phyloP scores from a whole-genome alignment of 2,113 vertebrate species.

The Campylorhamphus procurvoides region DNA sequence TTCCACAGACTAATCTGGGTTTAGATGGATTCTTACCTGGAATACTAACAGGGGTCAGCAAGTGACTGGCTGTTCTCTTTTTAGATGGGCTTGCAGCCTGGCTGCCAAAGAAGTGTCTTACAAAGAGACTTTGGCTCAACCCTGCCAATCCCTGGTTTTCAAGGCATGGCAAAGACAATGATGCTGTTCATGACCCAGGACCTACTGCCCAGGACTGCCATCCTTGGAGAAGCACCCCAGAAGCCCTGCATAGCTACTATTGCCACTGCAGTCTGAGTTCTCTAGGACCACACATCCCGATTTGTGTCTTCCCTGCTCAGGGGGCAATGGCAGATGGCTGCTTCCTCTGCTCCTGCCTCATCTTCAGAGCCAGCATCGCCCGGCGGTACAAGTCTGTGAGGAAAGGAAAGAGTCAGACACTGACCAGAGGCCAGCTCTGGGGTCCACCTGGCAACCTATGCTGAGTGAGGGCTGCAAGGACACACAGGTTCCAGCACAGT shows the following conservation, averaged over 20 bases:
- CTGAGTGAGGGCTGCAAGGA: neutral
- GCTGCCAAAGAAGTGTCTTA: neutral
- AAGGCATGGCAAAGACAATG: neutral
- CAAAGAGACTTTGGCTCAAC: neutral
- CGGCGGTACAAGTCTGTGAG: constrained; percentile 84
- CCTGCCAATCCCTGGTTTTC: neutral
- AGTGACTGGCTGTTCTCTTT: neutral
- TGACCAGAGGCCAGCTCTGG: neutral
- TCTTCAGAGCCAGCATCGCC: constrained; percentile 86
- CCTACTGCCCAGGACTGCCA: neutral
- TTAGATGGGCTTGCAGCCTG: neutral
- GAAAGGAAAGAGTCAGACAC: neutral
- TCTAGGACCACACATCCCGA: neutral
- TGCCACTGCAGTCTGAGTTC: neutral
- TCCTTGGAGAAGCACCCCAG: neutral
- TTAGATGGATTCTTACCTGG: neutral
- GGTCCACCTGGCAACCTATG: neutral
- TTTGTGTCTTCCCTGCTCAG: neutral
- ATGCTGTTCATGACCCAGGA: neutral
- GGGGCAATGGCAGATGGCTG: neutral
- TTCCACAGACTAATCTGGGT: rapidly evolving
- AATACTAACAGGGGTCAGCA: neutral
- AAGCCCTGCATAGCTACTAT: neutral
- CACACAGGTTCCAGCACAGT: neutral
- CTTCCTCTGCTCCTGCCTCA: constrained; percentile 79